Conservation (phyloP, 2,888 invertebrate species). For the Lasioglossum pauxillum region DNA sequence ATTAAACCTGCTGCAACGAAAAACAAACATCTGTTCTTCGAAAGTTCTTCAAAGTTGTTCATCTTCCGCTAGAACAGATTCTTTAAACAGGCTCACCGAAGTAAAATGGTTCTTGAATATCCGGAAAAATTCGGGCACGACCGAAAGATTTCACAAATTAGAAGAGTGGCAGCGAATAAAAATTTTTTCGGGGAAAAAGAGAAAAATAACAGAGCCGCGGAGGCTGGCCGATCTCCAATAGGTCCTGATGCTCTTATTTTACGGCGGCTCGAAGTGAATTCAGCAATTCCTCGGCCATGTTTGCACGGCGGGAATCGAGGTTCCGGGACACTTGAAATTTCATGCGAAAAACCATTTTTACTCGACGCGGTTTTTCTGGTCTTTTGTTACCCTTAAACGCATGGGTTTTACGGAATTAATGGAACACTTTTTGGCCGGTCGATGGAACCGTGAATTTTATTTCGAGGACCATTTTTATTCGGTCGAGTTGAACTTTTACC, state of each 20-base stretch:
- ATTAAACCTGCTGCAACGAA: neutral
- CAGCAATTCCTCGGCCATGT: neutral
- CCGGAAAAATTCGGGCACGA: neutral
- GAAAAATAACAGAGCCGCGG: neutral
- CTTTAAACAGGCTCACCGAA: no score
- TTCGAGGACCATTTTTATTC: neutral
- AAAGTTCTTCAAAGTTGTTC: neutral
- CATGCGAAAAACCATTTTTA: neutral
- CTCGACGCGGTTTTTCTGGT: neutral
- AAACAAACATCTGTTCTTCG: neutral
- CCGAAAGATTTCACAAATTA: neutral
- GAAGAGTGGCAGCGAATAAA: neutral
- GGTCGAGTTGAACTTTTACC: neutral
- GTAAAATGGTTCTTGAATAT: no score
- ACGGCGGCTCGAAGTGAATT: slow-evolving; percentile 12
- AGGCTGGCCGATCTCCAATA: slow-evolving; percentile 25
- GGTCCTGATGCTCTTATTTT: slow-evolving; percentile 51
- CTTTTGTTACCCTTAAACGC: neutral
- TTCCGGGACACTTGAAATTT: neutral
- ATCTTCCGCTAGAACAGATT: neutral
- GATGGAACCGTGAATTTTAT: neutral
- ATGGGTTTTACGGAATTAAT: neutral
- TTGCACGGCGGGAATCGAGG: neutral
- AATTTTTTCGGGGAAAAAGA: neutral
- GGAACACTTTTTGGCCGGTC: neutral